phyloP scores from a whole-genome alignment of 2,888 invertebrate species.

The Chaitophorus viminalis region DNA sequence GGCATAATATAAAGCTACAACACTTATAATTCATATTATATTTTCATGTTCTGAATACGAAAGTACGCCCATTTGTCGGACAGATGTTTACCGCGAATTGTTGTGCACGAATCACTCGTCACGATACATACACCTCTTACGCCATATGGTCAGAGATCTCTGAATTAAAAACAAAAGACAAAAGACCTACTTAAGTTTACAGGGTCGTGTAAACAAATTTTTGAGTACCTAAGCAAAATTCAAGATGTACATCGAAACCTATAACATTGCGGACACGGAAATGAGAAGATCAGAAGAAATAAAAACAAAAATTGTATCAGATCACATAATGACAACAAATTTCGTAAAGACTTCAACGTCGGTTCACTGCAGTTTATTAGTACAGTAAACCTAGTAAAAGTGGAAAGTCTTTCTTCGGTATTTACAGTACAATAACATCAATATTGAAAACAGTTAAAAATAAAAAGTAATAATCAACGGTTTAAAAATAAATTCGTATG shows the following conservation, averaged over 20 bases:
- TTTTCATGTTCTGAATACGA: constrained; percentile 18
- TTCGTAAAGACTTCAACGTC: constrained; percentile 41
- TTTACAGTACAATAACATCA: neutral
- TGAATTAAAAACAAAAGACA: constrained; percentile 26
- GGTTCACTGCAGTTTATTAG: neutral
- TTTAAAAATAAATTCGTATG: neutral
- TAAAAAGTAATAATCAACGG: neutral
- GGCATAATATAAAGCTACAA: neutral
- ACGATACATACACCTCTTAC: constrained; percentile 5
- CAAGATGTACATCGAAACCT: neutral
- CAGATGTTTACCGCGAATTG: constrained; percentile 37
- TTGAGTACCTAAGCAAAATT: neutral
- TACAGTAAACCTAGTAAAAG: neutral
- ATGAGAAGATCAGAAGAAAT: neutral
- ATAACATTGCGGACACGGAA: neutral
- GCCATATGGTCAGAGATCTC: constrained; percentile 40
- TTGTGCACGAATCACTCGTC: constrained; percentile 35
- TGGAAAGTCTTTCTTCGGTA: no score
- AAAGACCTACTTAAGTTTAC: constrained; percentile 1
- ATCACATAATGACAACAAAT: neutral
- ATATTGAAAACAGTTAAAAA: neutral
- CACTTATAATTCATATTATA: neutral
- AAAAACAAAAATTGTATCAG: neutral
- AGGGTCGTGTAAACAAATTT: neutral
- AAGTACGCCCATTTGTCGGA: constrained; percentile 30